Evolutionary conservation across 2,113 vertebrate genomes (phyloP), one percentile per base, ranked within the genome.

Genomic region (Ceyx melanurus): DNA sequence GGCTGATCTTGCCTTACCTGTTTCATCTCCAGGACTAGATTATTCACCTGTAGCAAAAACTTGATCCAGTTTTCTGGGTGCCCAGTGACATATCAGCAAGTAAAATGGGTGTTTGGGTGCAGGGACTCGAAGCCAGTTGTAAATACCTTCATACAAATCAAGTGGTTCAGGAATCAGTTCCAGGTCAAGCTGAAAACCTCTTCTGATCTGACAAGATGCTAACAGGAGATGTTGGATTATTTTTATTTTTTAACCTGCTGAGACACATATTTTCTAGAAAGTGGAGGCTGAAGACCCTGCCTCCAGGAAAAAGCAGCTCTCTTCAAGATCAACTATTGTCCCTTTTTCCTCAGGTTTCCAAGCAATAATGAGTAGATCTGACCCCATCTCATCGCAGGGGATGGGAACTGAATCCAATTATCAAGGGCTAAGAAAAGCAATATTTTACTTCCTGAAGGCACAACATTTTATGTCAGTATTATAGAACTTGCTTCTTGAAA

Each of bases 371-470:
- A 87, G 81, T 64, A 66, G 78, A 65, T 94, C 78, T 83, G 75
- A 79, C 88, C 88, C 89, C 66, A 40, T 56, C 86, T 54, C 31
- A 14, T 43, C 33, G 0, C 0, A 70, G 77, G 7, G 80, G 89
- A 46, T 89, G 88, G 95, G 91, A 78, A 70, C 50, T 13, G 54
- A 92, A 58, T 74, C 76, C 33, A 80, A 23, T 62, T 29, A 26
- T 43, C 85, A 97, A 97, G 97, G 97, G 97, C 97, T 97, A 97
- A 92, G 89, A 90, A 89, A 96, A 97, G 96, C 95, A 97, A 96
- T 97, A 97, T 88, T 90, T 96, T 71, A 75, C 80, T 95, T 97
- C 92, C 93, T 89, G 79, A 91, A 93, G 94, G 97, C 94, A 96
- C 95, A 97, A 73, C 50, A 31, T 74, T 87, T 91, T 89, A 76